phyloP scores from a whole-genome alignment of 1,140 invertebrate species.

The Drosophila bocki region DNA sequence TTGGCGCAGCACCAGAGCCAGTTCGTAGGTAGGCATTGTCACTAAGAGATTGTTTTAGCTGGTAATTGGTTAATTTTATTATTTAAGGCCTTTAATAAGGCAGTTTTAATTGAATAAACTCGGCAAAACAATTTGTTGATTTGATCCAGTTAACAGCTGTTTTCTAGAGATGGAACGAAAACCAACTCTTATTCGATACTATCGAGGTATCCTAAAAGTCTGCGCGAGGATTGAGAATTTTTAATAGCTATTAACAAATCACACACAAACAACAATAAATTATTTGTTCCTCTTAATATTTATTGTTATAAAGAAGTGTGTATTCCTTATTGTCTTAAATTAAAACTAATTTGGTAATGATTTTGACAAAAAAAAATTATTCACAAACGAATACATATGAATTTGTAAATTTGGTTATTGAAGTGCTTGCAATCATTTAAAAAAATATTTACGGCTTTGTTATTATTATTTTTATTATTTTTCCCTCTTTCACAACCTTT shows the following conservation, averaged over 20 bases:
- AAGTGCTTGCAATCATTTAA: not conserved
- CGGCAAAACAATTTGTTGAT: constrained; percentile 7
- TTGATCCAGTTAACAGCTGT: not conserved
- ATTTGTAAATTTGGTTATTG: too few relatives aligned
- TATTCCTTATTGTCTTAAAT: too few relatives aligned
- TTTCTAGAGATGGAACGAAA: not conserved
- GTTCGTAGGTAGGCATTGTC: constrained; percentile 88
- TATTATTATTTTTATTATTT: too few relatives aligned
- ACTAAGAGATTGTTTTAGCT: not conserved
- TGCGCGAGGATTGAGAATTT: not conserved
- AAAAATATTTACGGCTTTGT: too few relatives aligned
- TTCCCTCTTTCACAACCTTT: not conserved
- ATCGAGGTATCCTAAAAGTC: not conserved
- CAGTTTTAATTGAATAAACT: constrained; percentile 19
- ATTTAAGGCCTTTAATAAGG: not conserved
- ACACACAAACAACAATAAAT: too few relatives aligned
- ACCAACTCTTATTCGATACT: not conserved
- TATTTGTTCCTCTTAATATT: too few relatives aligned
- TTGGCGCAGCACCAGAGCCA: constrained; percentile 87
- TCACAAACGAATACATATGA: too few relatives aligned
- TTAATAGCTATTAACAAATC: too few relatives aligned
- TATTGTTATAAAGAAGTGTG: too few relatives aligned
- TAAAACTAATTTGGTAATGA: too few relatives aligned
- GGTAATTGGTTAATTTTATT: not conserved
- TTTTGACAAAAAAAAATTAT: too few relatives aligned